Percentiles rank a stretch among this genome's conserved stretches.
phyloP scores from a whole-genome alignment of 30 jellyfish, hydroid and myxozoan species.

The Aurelia coerulea region DNA sequence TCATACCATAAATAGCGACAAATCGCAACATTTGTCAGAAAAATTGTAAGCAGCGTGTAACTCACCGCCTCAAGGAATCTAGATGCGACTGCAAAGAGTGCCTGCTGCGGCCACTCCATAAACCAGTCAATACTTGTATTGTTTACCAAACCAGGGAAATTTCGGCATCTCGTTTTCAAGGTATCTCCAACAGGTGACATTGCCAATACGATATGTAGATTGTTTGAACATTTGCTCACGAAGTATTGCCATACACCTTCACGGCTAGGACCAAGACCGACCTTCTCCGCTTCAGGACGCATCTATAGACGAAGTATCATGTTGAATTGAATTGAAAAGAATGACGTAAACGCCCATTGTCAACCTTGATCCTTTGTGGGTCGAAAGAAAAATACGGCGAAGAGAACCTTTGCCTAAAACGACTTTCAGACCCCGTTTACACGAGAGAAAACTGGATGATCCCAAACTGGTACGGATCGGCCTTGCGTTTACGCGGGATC shows the following conservation, averaged over 20 bases:
- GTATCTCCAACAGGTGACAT: conserved; percentile 99
- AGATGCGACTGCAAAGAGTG: conserved; percentile 95
- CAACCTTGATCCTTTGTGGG: too few relatives aligned
- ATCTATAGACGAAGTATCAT: conserved; percentile 31
- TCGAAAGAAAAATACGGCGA: too few relatives aligned
- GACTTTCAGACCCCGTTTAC: too few relatives aligned
- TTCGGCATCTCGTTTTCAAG: conserved; percentile 93
- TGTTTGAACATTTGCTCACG: conserved; percentile 86
- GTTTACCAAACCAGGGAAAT: conserved; percentile 98
- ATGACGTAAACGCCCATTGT: too few relatives aligned
- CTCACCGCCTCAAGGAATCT: conserved; percentile 82
- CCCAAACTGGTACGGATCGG: too few relatives aligned
- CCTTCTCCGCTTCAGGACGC: conserved; percentile 96
- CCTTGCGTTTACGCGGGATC: too few relatives aligned
- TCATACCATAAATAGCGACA: too few relatives aligned
- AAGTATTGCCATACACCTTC: conserved; percentile 98
- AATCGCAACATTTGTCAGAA: too few relatives aligned
- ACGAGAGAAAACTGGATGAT: too few relatives aligned
- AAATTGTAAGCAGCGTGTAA: neutral
- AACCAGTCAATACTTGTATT: conserved; percentile 99
- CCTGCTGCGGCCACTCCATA: conserved; percentile 99
- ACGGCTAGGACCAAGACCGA: conserved; percentile 87
- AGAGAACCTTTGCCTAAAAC: too few relatives aligned
- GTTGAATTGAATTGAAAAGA: too few relatives aligned
- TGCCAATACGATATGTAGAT: conserved; percentile 92